phyloP scores from a whole-genome alignment of 2,888 invertebrate species.

The Meteorus cinctellus region DNA sequence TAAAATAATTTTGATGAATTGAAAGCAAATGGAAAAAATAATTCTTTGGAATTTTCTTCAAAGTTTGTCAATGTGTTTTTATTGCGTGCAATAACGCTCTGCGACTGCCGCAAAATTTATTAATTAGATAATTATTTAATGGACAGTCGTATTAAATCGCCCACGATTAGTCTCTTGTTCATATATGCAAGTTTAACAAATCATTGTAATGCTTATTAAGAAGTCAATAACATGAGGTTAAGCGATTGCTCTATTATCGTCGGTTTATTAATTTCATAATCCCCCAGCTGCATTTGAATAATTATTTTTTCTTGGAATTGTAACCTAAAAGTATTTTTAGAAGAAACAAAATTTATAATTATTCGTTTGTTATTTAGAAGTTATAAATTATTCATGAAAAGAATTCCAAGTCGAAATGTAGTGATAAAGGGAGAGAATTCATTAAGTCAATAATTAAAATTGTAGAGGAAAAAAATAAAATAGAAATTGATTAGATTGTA shows the following conservation, averaged over 20 bases:
- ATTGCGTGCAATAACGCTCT: constrained; percentile 13
- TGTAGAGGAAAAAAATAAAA: not conserved
- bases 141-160: constrained; percentile 49
- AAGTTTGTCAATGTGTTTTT: not conserved
- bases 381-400: no score
- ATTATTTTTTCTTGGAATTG: no score
- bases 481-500: constrained; percentile 2
- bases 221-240: constrained; percentile 67
- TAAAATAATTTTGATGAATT: not conserved
- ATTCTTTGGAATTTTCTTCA: not conserved
- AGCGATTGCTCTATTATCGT: constrained; percentile 60
- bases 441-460: no score
- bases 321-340: no score
- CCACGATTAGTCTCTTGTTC: constrained; percentile 41
- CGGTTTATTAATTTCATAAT: constrained; percentile 42
- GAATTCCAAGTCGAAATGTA: no score
- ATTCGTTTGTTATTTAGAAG: no score
- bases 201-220: constrained; percentile 64
- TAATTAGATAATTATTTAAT: constrained; percentile 65
- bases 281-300: no score
- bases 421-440: no score
- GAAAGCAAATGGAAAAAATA: not conserved
- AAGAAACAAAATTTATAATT: no score
- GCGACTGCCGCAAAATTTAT: constrained; percentile 54
- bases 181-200: constrained; percentile 41